phyloP scores from a whole-genome alignment of 2,797 vertebrate species.

The Manis javanica region DNA sequence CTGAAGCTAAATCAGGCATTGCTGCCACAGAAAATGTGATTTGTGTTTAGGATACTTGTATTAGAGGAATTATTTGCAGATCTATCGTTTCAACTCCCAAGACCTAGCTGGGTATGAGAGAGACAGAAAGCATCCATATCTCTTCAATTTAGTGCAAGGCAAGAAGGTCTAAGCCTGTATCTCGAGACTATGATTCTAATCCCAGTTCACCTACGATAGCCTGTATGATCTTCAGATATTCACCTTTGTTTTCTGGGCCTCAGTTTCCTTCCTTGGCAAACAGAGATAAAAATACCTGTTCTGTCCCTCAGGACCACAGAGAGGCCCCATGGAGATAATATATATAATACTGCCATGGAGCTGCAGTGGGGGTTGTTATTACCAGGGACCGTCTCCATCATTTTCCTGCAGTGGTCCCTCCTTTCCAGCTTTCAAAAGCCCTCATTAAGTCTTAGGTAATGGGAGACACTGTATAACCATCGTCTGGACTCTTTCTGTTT shows the following conservation, averaged over 20 bases:
- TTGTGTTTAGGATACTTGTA: neutral
- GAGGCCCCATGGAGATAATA: neutral
- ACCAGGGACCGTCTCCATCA: neutral
- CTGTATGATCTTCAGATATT: neutral
- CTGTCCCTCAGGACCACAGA: neutral
- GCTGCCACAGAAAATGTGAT: neutral
- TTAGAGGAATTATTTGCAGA: neutral
- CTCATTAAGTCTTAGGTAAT: constrained; percentile 60
- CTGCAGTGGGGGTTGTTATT: neutral
- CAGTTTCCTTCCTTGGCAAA: neutral
- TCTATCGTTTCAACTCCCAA: neutral
- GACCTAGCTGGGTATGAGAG: neutral
- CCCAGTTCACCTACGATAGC: neutral
- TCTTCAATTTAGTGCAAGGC: neutral
- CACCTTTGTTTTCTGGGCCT: neutral
- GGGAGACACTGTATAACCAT: constrained; percentile 24
- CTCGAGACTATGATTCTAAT: neutral
- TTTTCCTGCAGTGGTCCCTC: neutral
- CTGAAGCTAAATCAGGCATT: neutral
- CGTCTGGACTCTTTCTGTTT: constrained; percentile 59
- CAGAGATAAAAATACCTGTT: neutral
- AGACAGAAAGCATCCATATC: neutral
- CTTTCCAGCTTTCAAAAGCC: neutral
- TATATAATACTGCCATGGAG: too few relatives aligned
- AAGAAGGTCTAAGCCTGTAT: neutral